These are phyloP conservation scores for Rhorus exstirpatorius DNA, from an alignment of 2,888 invertebrate genomes.

Conservation along the genomic window DNA sequence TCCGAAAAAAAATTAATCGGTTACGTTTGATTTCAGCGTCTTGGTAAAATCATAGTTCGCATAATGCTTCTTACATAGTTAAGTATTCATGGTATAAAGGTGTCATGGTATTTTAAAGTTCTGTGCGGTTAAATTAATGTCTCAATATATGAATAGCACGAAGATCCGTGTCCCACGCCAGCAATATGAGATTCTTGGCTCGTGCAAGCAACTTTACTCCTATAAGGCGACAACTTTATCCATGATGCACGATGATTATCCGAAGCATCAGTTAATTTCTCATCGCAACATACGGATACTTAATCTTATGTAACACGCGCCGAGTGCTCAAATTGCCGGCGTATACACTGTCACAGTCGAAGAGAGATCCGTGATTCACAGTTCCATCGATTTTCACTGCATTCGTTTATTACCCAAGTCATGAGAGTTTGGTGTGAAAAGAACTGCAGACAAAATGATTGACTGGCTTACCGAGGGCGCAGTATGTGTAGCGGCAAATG, in stretches of 20 bases:
- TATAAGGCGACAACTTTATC: constrained; percentile 6
- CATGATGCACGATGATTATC: background rate
- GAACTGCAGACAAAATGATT: no score
- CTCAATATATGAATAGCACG: no score
- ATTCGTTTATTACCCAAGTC: constrained; percentile 25
- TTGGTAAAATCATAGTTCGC: no score
- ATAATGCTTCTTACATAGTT: no score
- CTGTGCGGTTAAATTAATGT: no score
- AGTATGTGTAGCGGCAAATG: constrained; percentile 73
- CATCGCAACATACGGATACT: constrained; percentile 46
- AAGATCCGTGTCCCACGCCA: no score
- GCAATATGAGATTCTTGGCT: no score
- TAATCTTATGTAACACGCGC: constrained; percentile 75
- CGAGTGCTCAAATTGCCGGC: constrained; percentile 77
- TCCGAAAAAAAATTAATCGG: no score
- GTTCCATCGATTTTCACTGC: constrained; percentile 63
- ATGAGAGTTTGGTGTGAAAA: constrained; percentile 69
- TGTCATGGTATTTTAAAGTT: no score
- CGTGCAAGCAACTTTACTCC: background rate
- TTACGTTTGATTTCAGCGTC: no score
- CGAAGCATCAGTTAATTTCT: constrained; percentile 35
- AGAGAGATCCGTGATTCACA: constrained; percentile 79
- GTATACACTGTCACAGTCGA: constrained; percentile 69
- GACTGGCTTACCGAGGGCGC: constrained; percentile 57
- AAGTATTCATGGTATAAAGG: no score